Evolutionary conservation across 2,113 vertebrate genomes (phyloP).

Genomic region (Chaetura pelagica): DNA sequence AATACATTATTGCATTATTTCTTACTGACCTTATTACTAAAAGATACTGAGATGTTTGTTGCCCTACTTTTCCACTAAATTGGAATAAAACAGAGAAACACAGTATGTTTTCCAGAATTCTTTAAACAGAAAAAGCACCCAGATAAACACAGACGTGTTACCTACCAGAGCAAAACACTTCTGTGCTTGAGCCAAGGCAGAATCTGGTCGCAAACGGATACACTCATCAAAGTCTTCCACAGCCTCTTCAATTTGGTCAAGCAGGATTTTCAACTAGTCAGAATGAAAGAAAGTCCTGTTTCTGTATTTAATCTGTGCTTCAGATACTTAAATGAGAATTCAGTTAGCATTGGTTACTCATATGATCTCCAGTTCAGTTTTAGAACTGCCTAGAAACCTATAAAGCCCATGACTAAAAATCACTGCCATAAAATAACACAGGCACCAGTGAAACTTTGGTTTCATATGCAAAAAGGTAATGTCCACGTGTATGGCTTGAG

Average conservation of each 20-base stretch:
- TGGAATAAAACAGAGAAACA: neutral
- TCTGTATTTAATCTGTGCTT: constrained; percentile 33
- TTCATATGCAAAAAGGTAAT: neutral
- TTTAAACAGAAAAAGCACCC: neutral
- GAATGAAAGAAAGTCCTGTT: constrained; percentile 45
- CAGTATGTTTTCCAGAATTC: neutral
- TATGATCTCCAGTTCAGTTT: neutral
- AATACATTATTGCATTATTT: neutral
- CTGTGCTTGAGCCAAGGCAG: constrained; percentile 96
- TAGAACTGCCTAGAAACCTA: neutral
- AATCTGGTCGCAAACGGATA: constrained; percentile 93
- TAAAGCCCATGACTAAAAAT: neutral
- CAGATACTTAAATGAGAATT: neutral
- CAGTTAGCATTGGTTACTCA: neutral
- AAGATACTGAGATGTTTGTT: neutral
- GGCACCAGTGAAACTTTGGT: neutral
- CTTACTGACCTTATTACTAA: neutral
- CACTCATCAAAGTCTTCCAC: constrained; percentile 98
- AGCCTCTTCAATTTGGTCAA: constrained; percentile 97
- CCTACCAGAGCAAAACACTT: constrained; percentile 97
- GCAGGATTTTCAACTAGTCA: constrained; percentile 92
- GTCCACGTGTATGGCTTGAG: neutral
- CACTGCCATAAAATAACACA: neutral
- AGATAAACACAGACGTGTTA: neutral
- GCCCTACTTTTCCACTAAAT: neutral